phyloP scores from a whole-genome alignment of 2,888 invertebrate species.

The Sarcophaga caerulescens region DNA sequence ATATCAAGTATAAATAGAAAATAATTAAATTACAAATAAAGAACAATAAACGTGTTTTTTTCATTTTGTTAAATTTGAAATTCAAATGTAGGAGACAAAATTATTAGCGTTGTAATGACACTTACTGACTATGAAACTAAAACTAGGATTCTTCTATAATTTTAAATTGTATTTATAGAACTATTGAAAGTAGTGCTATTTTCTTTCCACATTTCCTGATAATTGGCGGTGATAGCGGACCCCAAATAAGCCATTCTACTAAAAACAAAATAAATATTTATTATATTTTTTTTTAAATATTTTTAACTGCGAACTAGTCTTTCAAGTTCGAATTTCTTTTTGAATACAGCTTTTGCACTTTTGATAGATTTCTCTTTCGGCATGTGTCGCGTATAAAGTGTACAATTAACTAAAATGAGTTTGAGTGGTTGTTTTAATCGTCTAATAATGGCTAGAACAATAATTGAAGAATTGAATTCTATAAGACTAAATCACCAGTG shows the following conservation, averaged over 20 bases:
- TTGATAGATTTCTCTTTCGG: too few species aligned
- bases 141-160: constrained; percentile 22
- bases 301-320: too few species aligned
- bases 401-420: too few species aligned
- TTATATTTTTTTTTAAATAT: too few species aligned
- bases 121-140: constrained; percentile 10
- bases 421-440: too few species aligned
- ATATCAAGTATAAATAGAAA: constrained; percentile 1
- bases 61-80: constrained; percentile 26
- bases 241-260: background rate
- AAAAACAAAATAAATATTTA: constrained; percentile 8
- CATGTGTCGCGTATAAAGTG: too few species aligned
- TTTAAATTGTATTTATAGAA: constrained; percentile 18
- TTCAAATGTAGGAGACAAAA: constrained; percentile 10
- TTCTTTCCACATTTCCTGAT: constrained; percentile 16
- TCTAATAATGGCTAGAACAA: too few species aligned
- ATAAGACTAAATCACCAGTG: too few species aligned
- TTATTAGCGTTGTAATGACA: constrained; percentile 5
- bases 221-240: background rate
- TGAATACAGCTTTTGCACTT: too few species aligned
- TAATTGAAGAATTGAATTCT: too few species aligned
- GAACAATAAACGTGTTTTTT: constrained; percentile 7
- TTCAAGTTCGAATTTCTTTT: too few species aligned
- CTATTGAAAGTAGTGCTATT: constrained; percentile 19
- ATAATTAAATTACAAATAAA: constrained; percentile 31